Base-by-base conservation (phyloP, 2,888 invertebrate species). In the Dolomedes plantarius region DNA sequence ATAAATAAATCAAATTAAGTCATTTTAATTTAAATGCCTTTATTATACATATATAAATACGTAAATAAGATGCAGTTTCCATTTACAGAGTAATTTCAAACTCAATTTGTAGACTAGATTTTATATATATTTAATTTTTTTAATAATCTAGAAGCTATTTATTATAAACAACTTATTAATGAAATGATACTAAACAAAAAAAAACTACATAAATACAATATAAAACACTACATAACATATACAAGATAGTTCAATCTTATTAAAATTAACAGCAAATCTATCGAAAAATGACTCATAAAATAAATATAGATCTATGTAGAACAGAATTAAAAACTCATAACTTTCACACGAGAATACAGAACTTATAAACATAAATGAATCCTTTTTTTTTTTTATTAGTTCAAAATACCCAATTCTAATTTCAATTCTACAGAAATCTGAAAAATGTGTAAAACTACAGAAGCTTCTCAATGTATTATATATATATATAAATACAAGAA, bases 41-140 rank as follows among this genome's bases (percentile, higher is more conserved):
- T 82, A 82, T 75, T 82, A 46, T 82, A 82, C 82, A 82, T 62
- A 75, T 82, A 82, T 76, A 82, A 82, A 82, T 82, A 76, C 75
- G 41, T 71, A 75, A 82, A 82, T 75, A 76, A 80, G 73, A 41
- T 27, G 31, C n/a, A 28, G 68, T 64, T 69, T 56, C 74, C 73
- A 82, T 82, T 69, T 76, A 82, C 75, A 82, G 23, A 6, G 56
- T 19, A 56, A 56, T 56, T 56, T 56, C 3, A 56, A 56, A 46
- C 5, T 36, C 16, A 46, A 46, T 56, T 56, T 56, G 1, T 5
- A 56, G 56, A 56, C 56, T 56, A 56, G 56, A 56, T 23, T 56
- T 56, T 56, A 46, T 56, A 23, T 23, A 23, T 19, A 23, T 23
- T 19, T 16, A 23, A 19, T 56, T 56, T 19, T 16, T 23, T 16